These are phyloP conservation scores for Ophion obscuratus DNA, from an alignment of 2,888 invertebrate genomes.

Conservation along the genomic window DNA sequence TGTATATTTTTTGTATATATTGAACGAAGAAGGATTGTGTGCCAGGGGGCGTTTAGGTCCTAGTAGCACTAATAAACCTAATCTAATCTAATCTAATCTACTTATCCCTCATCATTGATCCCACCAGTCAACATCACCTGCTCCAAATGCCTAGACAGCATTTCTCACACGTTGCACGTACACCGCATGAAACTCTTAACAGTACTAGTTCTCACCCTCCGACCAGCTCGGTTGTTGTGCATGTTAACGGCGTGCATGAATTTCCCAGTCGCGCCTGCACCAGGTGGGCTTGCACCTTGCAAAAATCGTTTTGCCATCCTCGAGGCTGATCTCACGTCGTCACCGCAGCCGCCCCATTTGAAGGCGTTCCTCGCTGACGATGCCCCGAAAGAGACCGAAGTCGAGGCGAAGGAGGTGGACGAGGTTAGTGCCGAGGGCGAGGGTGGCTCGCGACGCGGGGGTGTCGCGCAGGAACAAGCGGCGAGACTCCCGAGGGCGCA, in stretches of 20 bases:
- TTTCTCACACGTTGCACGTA: not conserved
- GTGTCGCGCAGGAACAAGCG: slow-evolving; percentile 92
- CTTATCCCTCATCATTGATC: not conserved
- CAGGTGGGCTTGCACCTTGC: slow-evolving; percentile 86
- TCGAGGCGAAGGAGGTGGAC: slow-evolving; percentile 77
- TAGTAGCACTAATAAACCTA: no score
- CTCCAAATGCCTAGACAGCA: not conserved
- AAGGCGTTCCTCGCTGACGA: slow-evolving; percentile 86
- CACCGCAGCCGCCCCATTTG: slow-evolving; percentile 95
- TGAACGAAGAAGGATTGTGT: no score
- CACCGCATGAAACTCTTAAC: no score
- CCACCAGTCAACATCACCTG: no score
- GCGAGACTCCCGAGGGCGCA: slow-evolving; percentile 91
- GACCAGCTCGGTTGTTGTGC: slow-evolving; percentile 91
- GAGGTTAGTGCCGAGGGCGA: slow-evolving; percentile 82
- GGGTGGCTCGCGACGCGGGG: slow-evolving; percentile 87
- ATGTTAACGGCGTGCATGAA: slow-evolving; percentile 89
- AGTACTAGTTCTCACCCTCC: slow-evolving; percentile 86
- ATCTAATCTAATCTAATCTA: no score
- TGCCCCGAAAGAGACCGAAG: slow-evolving; percentile 77
- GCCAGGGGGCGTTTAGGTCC: no score
- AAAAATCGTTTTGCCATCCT: slow-evolving; percentile 90
- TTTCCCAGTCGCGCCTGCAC: slow-evolving; percentile 78
- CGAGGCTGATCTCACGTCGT: slow-evolving; percentile 91
- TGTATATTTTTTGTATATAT: no score